phyloP scores from a whole-genome alignment of 2,888 invertebrate genomes.

The Drosophila paranaensis region DNA sequence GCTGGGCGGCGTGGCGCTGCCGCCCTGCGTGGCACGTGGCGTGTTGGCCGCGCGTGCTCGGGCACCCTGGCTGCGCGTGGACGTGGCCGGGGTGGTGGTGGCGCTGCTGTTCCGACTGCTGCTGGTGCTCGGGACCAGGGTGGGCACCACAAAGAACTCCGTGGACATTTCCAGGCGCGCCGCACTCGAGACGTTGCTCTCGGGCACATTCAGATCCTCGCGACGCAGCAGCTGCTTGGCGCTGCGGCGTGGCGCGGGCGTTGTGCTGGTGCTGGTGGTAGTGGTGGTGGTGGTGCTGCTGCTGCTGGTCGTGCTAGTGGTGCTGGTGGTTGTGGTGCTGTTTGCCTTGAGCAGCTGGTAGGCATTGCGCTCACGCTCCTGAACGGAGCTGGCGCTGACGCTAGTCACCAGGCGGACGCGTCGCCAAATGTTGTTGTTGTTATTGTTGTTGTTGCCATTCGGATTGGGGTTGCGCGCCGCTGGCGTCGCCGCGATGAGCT shows the following conservation, averaged over 20 bases:
- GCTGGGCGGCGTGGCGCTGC: conserved; percentile 73
- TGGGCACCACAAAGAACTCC: conserved; percentile 92
- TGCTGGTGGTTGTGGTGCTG: conserved; percentile 26
- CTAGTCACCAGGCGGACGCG: conserved; percentile 71
- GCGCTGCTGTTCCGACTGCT: conserved; percentile 10
- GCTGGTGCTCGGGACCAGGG: conserved; percentile 82
- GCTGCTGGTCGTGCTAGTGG: conserved; percentile 4
- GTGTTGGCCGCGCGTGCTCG: conserved; percentile 68
- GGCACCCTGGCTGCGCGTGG: conserved; percentile 67
- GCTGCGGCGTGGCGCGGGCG: conserved; percentile 35
- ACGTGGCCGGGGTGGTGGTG: conserved; percentile 43
- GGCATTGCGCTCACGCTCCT: conserved; percentile 71
- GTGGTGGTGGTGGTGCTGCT: conserved; percentile 38
- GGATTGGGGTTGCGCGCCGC: conserved; percentile 62
- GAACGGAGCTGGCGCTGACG: conserved; percentile 51
- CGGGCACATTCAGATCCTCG: conserved; percentile 76
- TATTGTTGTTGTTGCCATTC: conserved; percentile 37
- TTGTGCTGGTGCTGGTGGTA: conserved; percentile 15
- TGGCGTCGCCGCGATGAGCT: conserved; percentile 65
- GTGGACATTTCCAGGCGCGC: conserved; percentile 91
- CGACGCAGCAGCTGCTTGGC: conserved; percentile 76
- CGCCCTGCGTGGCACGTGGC: conserved; percentile 51
- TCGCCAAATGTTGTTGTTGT: conserved; percentile 65
- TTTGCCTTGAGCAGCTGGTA: conserved; percentile 67
- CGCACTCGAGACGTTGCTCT: conserved; percentile 82